A percentile compares a stretch with the other conserved stretches of the same genome.
Conservation (phyloP, 2,888 invertebrate genomes). For the Isoperla grammatica region DNA sequence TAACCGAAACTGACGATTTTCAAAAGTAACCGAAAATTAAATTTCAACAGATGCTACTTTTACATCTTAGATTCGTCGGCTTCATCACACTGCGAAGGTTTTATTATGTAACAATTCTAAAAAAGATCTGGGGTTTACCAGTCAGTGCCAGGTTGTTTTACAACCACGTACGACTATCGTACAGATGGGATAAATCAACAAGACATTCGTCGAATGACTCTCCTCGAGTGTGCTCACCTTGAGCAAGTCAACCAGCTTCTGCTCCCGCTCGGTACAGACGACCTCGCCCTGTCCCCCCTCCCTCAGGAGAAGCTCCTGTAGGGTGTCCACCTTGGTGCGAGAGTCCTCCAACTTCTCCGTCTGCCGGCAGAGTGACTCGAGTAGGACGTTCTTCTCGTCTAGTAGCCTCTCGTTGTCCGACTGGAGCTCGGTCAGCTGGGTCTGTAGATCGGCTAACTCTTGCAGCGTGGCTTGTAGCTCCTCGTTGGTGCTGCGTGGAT, state of each 20-base stretch:
- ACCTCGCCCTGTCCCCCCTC: slow-evolving; percentile 54
- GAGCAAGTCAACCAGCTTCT: slow-evolving; percentile 75
- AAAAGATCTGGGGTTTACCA: no score
- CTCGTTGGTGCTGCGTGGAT: slow-evolving; percentile 72
- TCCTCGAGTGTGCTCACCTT: slow-evolving; percentile 58
- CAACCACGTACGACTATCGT: no score
- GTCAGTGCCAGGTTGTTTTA: no score
- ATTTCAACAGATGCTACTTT: no score
- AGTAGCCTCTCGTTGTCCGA: slow-evolving; percentile 80
- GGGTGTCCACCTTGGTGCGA: slow-evolving; percentile 73
- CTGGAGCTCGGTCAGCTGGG: slow-evolving; percentile 79
- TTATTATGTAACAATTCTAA: no score
- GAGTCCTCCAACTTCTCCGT: slow-evolving; percentile 88
- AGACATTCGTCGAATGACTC: no score
- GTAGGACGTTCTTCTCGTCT: slow-evolving; percentile 83
- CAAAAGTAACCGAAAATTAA: no score
- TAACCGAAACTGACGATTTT: no score
- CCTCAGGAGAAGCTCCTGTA: slow-evolving; percentile 70
- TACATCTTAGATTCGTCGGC: no score
- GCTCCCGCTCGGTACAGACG: slow-evolving; percentile 59
- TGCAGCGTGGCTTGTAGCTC: slow-evolving; percentile 91
- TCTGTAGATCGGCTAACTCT: slow-evolving; percentile 84
- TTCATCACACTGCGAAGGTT: no score
- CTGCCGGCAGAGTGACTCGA: slow-evolving; percentile 86
- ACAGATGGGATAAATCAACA: no score